Evolutionary conservation across 2,113 vertebrate species (phyloP), one percentile per base, ranked within the genome.

Genomic region (Salminus brasiliensis): DNA sequence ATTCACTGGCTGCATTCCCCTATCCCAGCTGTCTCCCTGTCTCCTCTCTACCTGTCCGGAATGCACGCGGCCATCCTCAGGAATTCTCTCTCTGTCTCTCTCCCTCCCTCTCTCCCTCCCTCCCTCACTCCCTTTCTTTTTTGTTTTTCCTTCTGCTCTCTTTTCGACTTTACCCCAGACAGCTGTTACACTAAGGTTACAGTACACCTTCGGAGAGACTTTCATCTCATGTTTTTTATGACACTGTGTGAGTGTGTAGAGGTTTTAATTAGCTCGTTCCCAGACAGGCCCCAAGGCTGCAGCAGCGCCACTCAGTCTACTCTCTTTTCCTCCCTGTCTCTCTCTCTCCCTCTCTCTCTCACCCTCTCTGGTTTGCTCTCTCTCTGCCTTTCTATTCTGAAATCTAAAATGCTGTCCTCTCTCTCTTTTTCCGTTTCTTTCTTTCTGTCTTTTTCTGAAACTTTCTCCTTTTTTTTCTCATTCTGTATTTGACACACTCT

Each of bases 281-380:
- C 94, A 97, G 97, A 98, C 96, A 95, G 95, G 95, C 97, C 96
- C 93, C 92, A 94, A 90, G 97, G 97, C 97, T 86, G 94, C 94
- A 88, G 92, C 93, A 98, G 97, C 97, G 97, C 96, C 97, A 92
- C 95, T 88, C 88, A 94, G 97, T 97, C 97, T 96, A 94, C 92
- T 82, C 88, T 88, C 86, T 63, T 88, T 90, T 88, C 86, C 87
- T 88, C 81, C 72, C 75, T 76, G 43, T 82, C 65, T 71, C 73
- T 81, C 76, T 70, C 62, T 69, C 70, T 82, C 86, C 60, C 79
- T 86, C 81, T 83, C 84, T 79, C n/a, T 81, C 74, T 68, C 65
- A 49, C 81, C 72, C 60, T 71, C 47, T 72, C 72, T 65, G 57
- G 84, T n/a, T n/a, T n/a, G n/a, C 49, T 73, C 68, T 39, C 59